Evolutionary conservation across 2,113 vertebrate species (phyloP).

Genomic region (Osmerus mordax): DNA sequence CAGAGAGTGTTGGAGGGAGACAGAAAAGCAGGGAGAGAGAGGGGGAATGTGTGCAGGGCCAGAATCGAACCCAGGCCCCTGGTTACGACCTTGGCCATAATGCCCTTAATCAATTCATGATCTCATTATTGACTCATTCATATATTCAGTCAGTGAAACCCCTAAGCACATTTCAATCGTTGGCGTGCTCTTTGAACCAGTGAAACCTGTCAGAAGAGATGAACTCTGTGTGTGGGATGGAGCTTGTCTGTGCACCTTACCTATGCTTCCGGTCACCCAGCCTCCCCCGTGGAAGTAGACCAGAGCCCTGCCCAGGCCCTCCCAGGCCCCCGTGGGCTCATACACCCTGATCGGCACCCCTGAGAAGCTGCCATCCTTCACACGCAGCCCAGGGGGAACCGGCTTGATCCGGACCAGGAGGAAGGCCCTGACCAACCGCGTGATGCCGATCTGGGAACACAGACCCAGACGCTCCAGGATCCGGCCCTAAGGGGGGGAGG

Average conservation of each 20-base stretch:
- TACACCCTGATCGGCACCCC: constrained; percentile 78
- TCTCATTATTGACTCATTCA: too few relatives aligned
- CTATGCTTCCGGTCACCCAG: constrained; percentile 73
- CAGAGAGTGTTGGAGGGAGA: too few relatives aligned
- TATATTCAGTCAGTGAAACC: too few relatives aligned
- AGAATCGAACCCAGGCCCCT: too few relatives aligned
- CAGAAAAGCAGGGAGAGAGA: too few relatives aligned
- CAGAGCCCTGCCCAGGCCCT: constrained; percentile 67
- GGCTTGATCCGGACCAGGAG: constrained; percentile 28
- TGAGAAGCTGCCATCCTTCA: constrained; percentile 71
- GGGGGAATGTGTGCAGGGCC: too few relatives aligned
- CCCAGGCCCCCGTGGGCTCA: constrained; percentile 61
- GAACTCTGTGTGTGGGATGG: too few relatives aligned
- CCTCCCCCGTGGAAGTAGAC: constrained; percentile 83
- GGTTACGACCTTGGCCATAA: too few relatives aligned
- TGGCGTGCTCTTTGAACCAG: too few relatives aligned
- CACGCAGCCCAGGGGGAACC: constrained; percentile 58
- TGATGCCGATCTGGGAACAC: constrained; percentile 71
- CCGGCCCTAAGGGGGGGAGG: constrained; percentile 64
- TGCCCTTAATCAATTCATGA: too few relatives aligned
- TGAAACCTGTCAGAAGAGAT: too few relatives aligned
- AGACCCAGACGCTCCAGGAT: constrained; percentile 76
- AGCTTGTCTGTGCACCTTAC: constrained; percentile 62
- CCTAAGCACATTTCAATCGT: too few relatives aligned
- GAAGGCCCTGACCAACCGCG: constrained; percentile 57